These are phyloP conservation scores for Sycophila sp. DNA, from an alignment of 1,140 invertebrate species.

Conservation along the genomic window DNA sequence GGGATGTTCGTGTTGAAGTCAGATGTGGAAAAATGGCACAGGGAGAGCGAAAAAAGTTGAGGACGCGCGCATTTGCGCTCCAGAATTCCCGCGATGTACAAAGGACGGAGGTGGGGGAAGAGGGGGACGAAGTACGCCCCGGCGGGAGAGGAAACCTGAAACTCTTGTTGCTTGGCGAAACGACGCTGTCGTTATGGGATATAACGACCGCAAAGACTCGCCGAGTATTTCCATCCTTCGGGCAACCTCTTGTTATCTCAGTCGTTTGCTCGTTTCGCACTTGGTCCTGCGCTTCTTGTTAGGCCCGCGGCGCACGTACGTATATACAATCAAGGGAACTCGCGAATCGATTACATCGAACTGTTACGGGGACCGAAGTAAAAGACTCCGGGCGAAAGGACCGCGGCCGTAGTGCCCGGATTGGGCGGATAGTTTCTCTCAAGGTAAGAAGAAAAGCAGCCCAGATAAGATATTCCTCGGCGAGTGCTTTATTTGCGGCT, in stretches of 20 bases:
- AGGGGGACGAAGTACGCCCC: too few relatives aligned
- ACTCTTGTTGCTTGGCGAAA: conserved; percentile 36
- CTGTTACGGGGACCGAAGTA: too few relatives aligned
- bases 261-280: conserved; percentile 23
- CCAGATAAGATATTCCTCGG: conserved; percentile 52
- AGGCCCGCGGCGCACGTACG: background rate
- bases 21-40: background rate
- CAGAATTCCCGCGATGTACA: too few relatives aligned
- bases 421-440: conserved; percentile 19
- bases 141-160: conserved; percentile 11
- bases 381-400: background rate
- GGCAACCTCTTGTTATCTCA: conserved; percentile 52
- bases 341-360: conserved; percentile 2
- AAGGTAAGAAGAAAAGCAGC: conserved; percentile 40
- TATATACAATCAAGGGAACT: background rate
- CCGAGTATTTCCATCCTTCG: conserved; percentile 49
- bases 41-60: background rate
- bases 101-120: background rate
- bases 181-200: conserved; percentile 50
- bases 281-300: background rate
- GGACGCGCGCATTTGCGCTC: too few relatives aligned
- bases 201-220: conserved; percentile 52
- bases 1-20: too few relatives aligned
- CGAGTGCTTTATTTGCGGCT: conserved; percentile 48
- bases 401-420: conserved; percentile 32